Percentiles rank a stretch among this genome's conserved stretches.
Conservation (phyloP, 2,113 vertebrate genomes). For the Baryphthengus martii region DNA sequence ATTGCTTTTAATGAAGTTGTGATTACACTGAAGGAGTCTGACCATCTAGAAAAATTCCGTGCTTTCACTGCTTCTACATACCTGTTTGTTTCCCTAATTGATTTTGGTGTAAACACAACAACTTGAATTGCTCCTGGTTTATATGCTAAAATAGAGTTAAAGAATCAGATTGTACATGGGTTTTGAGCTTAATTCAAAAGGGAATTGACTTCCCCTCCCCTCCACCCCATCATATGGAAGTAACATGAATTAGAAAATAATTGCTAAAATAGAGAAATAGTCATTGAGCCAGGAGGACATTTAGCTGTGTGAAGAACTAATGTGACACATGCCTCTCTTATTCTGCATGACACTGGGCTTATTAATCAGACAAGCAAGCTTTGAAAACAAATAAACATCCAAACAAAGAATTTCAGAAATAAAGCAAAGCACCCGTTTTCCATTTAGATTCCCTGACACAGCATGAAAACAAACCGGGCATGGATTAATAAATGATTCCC, state of each 20-base stretch:
- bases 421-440: not conserved
- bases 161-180: not conserved
- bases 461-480: not conserved
- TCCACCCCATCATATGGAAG: not conserved
- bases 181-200: not conserved
- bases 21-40: not conserved
- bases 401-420: slow-evolving; percentile 16
- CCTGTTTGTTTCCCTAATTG: not conserved
- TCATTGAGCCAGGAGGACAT: not conserved
- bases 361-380: not conserved
- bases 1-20: not conserved
- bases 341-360: not conserved
- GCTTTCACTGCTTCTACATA: not conserved
- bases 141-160: not conserved
- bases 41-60: not conserved
- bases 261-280: not conserved
- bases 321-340: not conserved
- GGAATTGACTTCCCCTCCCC: not conserved
- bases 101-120: not conserved
- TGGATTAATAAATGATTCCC: slow-evolving; percentile 23
- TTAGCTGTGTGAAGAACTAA: not conserved
- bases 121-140: not conserved
- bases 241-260: not conserved
- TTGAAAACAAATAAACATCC: slow-evolving; percentile 31
- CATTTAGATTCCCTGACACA: slow-evolving; percentile 7